Evolutionary conservation across 30 jellyfish, hydroid and myxozoan species (phyloP).

Genomic region (Aurelia aurita): DNA sequence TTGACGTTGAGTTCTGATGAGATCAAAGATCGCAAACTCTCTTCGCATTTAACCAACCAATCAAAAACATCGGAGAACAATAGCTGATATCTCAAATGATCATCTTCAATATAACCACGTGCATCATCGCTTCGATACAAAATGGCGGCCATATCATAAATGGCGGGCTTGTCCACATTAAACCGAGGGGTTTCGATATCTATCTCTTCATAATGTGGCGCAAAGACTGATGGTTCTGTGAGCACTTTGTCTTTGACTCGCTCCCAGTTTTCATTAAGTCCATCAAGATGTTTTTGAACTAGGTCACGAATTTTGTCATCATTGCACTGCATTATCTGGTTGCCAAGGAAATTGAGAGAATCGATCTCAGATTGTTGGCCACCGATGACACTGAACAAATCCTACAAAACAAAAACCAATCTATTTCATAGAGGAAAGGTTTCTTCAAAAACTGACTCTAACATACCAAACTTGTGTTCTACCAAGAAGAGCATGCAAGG

Average conservation of each 20-base stretch:
- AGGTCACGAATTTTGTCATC: conserved; percentile 59
- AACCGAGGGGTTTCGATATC: not conserved
- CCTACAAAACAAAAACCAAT: conserved; percentile 45
- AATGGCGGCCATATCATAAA: not conserved
- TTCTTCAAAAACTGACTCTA: too few species aligned
- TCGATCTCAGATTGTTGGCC: conserved; percentile 89
- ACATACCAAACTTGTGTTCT: too few species aligned
- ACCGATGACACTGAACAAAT: conserved; percentile 74
- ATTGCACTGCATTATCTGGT: conserved; percentile 75
- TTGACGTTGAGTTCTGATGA: conserved; percentile 20
- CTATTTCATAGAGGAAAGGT: too few species aligned
- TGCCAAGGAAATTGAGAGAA: conserved; percentile 80
- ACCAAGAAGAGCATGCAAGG: too few species aligned
- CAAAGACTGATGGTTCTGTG: conserved; percentile 50
- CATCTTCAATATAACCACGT: conserved; percentile 46
- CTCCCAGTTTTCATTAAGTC: conserved; percentile 78
- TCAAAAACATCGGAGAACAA: conserved; percentile 83
- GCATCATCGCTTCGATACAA: not conserved
- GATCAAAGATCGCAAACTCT: conserved; percentile 21
- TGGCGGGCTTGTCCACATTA: not conserved
- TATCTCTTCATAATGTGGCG: not conserved
- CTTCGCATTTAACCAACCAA: conserved; percentile 78
- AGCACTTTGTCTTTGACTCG: conserved; percentile 61
- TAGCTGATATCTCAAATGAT: conserved; percentile 76
- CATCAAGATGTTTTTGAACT: conserved; percentile 83